A percentile compares a stretch with the other conserved stretches of the same genome.
Evolutionary conservation across 2,113 vertebrate genomes (phyloP).

Genomic region (Bolborhynchus lineola): DNA sequence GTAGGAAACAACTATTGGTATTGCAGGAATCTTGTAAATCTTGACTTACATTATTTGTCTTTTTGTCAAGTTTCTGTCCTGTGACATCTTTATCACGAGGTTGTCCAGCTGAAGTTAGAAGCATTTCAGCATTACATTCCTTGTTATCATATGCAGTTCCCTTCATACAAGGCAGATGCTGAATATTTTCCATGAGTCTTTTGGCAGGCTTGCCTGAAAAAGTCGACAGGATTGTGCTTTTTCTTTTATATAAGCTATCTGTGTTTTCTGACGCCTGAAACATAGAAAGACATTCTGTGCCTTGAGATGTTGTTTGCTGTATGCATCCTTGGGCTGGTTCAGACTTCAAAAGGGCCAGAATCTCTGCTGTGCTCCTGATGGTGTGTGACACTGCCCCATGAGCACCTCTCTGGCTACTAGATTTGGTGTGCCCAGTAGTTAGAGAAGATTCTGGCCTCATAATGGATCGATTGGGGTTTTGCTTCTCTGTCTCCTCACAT

Average conservation of each 20-base stretch:
- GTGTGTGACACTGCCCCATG: slow-evolving; percentile 4
- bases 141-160: neutral
- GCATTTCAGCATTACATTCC: slow-evolving; percentile 34
- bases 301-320: neutral
- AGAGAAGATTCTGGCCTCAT: neutral
- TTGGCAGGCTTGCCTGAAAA: neutral
- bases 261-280: neutral
- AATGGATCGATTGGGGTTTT: neutral
- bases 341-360: slow-evolving; percentile 73
- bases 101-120: neutral
- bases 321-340: neutral
- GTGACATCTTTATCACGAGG: neutral
- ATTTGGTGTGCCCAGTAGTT: neutral
- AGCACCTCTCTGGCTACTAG: neutral
- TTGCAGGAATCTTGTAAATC: neutral
- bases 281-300: neutral
- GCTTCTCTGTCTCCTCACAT: neutral
- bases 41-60: neutral
- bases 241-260: neutral
- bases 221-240: neutral
- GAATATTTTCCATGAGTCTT: neutral
- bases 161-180: neutral
- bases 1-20: neutral
- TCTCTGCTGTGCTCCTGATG: slow-evolving; percentile 75
- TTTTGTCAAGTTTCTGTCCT: neutral